phyloP scores from a whole-genome alignment of 2,113 vertebrate genomes.

The Microtus ochrogaster region DNA sequence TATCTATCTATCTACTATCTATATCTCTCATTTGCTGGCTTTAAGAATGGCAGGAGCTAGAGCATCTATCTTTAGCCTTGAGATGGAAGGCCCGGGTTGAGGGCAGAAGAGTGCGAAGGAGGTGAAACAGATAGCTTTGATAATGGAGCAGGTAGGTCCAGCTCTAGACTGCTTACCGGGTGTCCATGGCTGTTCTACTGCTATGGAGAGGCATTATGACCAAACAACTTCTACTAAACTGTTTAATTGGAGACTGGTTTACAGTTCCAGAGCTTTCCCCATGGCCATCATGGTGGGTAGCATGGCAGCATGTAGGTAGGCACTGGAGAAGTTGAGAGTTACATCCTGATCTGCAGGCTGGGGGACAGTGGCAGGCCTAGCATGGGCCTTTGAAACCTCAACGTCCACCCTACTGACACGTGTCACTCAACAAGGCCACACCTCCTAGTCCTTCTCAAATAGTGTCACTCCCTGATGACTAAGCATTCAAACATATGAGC shows the following conservation, averaged over 20 bases:
- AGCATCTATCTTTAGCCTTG: neutral
- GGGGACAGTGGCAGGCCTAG: neutral
- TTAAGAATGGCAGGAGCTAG: neutral
- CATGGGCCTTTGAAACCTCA: neutral
- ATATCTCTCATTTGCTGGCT: neutral
- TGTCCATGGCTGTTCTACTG: neutral
- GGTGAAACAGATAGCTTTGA: neutral
- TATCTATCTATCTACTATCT: neutral
- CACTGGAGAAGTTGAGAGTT: neutral
- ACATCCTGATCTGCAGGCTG: neutral
- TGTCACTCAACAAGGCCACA: neutral
- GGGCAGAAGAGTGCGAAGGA: no score
- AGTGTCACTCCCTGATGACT: neutral
- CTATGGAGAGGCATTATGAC: neutral
- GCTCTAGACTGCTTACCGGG: neutral
- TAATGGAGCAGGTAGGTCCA: rapidly evolving
- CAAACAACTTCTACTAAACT: neutral
- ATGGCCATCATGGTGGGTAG: neutral
- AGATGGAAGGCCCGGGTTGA: neutral
- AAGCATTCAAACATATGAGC: neutral
- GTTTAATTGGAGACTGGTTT: neutral
- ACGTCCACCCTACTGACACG: neutral
- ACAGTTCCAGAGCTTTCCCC: neutral
- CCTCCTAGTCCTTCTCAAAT: neutral
- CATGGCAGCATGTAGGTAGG: neutral